A percentile compares a stretch with the other conserved stretches of the same genome.
phyloP scores from a whole-genome alignment of 2,797 vertebrate genomes.

The Typhlichthys subterraneus region DNA sequence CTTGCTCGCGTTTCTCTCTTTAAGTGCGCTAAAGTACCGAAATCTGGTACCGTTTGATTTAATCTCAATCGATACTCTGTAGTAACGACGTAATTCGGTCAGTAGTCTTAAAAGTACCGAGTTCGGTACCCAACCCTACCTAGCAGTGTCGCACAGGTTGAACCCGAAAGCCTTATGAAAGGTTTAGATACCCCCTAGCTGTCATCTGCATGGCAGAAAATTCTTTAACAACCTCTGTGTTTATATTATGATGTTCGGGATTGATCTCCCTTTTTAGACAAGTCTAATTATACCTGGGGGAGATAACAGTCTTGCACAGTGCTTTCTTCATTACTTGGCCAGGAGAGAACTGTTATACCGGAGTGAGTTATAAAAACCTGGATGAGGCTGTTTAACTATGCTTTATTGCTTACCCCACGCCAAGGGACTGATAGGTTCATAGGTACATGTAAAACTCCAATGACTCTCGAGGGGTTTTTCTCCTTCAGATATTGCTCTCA shows the following conservation, averaged over 20 bases:
- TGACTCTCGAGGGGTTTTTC: neutral
- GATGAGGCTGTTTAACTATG: neutral
- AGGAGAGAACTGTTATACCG: slow-evolving; percentile 28
- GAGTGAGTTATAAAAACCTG: slow-evolving; percentile 6
- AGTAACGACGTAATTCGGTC: too few species aligned
- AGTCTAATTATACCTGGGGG: slow-evolving; percentile 63
- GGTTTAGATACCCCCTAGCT: neutral
- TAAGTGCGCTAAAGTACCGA: too few species aligned
- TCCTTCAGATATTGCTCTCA: neutral
- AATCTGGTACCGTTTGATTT: too few species aligned
- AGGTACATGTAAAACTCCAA: neutral
- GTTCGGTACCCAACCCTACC: too few species aligned
- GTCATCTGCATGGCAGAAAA: slow-evolving; percentile 34
- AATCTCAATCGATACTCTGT: too few species aligned
- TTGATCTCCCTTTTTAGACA: slow-evolving; percentile 53
- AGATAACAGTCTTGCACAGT: slow-evolving; percentile 44
- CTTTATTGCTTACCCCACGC: neutral
- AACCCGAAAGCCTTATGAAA: too few species aligned
- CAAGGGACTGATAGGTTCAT: neutral
- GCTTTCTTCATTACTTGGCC: slow-evolving; percentile 35
- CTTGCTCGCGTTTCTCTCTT: too few species aligned
- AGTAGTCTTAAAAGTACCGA: too few species aligned
- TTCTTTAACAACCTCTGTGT: slow-evolving; percentile 51
- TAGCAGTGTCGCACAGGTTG: too few species aligned
- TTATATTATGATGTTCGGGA: slow-evolving; percentile 43